A percentile compares a stretch with the other conserved stretches of the same genome.
Evolutionary conservation across 2,888 invertebrate genomes (phyloP).

Genomic region (Mimachlamys varia): DNA sequence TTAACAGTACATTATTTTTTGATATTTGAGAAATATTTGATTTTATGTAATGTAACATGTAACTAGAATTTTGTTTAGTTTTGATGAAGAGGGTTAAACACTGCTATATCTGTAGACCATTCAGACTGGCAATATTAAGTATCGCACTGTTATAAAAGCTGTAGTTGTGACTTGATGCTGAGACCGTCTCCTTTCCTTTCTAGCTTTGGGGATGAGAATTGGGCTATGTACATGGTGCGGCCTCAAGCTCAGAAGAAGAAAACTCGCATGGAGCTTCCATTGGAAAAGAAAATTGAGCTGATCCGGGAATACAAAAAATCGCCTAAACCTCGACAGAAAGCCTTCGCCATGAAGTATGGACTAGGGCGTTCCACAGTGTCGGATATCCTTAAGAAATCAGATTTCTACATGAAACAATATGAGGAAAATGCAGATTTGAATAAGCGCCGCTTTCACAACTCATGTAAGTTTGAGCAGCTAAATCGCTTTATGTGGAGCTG

Average conservation of each 20-base stretch:
- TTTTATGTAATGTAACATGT: background rate
- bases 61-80: no score
- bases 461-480: conserved; percentile 31
- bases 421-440: conserved; percentile 26
- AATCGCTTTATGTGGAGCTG: conserved; percentile 36
- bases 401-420: conserved; percentile 35
- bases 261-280: conserved; percentile 14
- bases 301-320: conserved; percentile 10
- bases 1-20: background rate
- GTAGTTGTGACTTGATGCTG: conserved; percentile 6
- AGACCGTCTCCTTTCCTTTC: conserved; percentile 25
- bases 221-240: conserved; percentile 24
- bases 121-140: no score
- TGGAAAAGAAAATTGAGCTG: conserved; percentile 38
- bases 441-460: background rate
- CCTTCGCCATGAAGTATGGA: conserved; percentile 34
- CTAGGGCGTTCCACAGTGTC: conserved; percentile 30
- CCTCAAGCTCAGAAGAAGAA: conserved; percentile 13
- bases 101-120: no score
- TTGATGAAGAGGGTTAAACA: no score
- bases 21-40: background rate
- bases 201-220: background rate
- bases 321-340: conserved; percentile 34
- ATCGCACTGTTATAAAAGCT: background rate
- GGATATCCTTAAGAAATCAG: conserved; percentile 32